Conservation (phyloP, 2,113 vertebrate genomes). For the Sinocyclocheilus grahami region DNA sequence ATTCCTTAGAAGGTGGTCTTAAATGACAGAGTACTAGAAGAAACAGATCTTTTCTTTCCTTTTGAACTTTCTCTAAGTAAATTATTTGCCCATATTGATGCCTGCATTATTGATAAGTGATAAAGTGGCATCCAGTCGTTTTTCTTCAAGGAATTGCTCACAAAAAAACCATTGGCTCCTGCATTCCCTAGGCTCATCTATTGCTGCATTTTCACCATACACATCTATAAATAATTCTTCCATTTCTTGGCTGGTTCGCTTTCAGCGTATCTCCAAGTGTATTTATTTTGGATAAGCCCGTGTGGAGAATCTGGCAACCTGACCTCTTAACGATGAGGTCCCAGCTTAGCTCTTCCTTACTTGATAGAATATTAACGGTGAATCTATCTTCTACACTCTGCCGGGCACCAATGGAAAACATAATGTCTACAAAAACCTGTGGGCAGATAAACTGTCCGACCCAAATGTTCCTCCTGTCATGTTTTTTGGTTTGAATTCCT, state of each 20-base stretch:
- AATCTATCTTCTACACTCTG: background rate
- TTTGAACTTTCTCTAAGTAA: constrained; percentile 7
- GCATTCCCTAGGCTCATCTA: background rate
- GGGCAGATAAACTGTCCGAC: constrained; percentile 20
- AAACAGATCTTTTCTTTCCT: background rate
- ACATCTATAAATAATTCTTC: constrained; percentile 35
- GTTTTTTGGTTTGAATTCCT: constrained; percentile 2
- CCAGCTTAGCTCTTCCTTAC: background rate
- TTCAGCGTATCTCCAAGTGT: constrained; percentile 20
- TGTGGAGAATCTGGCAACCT: background rate
- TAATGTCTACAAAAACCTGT: constrained; percentile 4
- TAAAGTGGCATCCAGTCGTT: background rate
- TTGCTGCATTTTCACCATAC: background rate
- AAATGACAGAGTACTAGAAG: constrained; percentile 17
- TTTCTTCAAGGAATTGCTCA: constrained; percentile 1
- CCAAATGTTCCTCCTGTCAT: constrained; percentile 18
- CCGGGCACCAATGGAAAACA: background rate
- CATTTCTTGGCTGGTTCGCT: background rate
- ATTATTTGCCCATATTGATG: constrained; percentile 35
- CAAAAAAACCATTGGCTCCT: constrained; percentile 3
- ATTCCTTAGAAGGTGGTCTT: background rate
- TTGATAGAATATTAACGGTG: constrained; percentile 13
- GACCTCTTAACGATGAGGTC: constrained; percentile 7
- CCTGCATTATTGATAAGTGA: constrained; percentile 46
- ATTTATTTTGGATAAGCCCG: constrained; percentile 27